Base-by-base conservation (phyloP, 2,888 invertebrate genomes). In the Spicauda simplicius region DNA sequence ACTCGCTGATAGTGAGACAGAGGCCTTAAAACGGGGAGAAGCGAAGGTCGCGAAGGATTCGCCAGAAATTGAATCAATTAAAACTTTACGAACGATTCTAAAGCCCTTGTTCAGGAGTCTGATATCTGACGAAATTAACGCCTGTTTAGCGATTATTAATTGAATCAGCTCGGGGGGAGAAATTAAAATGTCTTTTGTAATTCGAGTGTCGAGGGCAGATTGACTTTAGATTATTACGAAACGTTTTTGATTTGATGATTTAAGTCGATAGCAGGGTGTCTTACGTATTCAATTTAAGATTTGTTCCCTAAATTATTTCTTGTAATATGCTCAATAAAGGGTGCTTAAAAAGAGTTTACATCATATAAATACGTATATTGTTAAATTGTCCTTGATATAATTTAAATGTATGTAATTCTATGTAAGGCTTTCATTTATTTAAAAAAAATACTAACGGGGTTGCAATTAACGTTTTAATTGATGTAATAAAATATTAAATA, bases 21-120 rank as follows among this genome's bases (percentile, higher is more conserved):
- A 52, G n/a, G 52, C 12, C 16, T 19, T 11, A 33, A 57, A 52
- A 53, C 11, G 50, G 64, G 57, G 41, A 16, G 64, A 64, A 52
- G 45, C 7, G 57, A 58, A 64, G 57, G 58, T 25, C 64, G 64
- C 7, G 33, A 37, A 37, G 50, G 20, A 64, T 50, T 57, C 16
- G n/a, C 52, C 37, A 50, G 64, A 64, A 64, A 64, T 64, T 64
- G 58, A 64, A 58, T 64, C 64, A 64, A 64, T 64, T 64, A 64
- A 64, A 59, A 65, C 58, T 65, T 65, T 59, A 30, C 20, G 53
- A 59, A 65, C 58, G 53, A 59, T 65, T 59, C 41, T 59, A 65
- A 64, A 58, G 41, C 25, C 53, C 53, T 53, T 37, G 64, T 59
- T 57, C 64, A 52, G 25, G 41, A 7, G 18, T 25, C 64, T 37